Percentiles rank a stretch among this genome's conserved stretches.
Evolutionary conservation across 23 tunicate genomes (phyloP).

Genomic region (Diplosoma virens): DNA sequence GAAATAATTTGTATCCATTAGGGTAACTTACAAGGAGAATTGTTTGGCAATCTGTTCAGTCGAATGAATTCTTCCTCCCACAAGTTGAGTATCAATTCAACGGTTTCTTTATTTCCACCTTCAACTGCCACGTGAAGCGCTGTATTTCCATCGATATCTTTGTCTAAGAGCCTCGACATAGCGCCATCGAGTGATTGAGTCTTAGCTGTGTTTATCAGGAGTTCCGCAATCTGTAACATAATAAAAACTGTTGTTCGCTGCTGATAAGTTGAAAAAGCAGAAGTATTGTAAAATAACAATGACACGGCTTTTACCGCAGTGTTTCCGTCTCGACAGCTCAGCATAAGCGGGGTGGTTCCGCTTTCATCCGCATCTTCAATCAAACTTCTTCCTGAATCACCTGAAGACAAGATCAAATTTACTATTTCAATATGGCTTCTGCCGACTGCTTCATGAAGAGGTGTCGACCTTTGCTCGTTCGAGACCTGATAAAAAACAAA

Average conservation of each 20-base stretch:
- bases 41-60: not conserved
- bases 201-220: not conserved
- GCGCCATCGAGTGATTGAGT: not conserved
- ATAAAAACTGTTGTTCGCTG: not conserved
- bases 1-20: too few relatives aligned
- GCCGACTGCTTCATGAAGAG: not conserved
- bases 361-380: too few relatives aligned
- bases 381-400: too few relatives aligned
- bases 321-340: slow-evolving; percentile 33
- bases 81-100: slow-evolving; percentile 1
- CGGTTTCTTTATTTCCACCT: slow-evolving; percentile 11
- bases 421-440: not conserved
- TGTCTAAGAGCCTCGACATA: not conserved
- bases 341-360: slow-evolving; percentile 25
- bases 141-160: slow-evolving; percentile 12
- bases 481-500: not conserved
- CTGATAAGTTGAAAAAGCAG: too few relatives aligned
- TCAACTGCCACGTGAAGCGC: slow-evolving; percentile 24
- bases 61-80: slow-evolving; percentile 1
- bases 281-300: too few relatives aligned
- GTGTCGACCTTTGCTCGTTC: not conserved
- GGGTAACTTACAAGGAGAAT: too few relatives aligned
- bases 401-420: not conserved
- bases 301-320: not conserved
- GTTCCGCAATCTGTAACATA: not conserved